Percentiles rank a stretch among this genome's conserved stretches.
Evolutionary conservation across 2,797 vertebrate genomes (phyloP).

Genomic region (Natrix natrix): DNA sequence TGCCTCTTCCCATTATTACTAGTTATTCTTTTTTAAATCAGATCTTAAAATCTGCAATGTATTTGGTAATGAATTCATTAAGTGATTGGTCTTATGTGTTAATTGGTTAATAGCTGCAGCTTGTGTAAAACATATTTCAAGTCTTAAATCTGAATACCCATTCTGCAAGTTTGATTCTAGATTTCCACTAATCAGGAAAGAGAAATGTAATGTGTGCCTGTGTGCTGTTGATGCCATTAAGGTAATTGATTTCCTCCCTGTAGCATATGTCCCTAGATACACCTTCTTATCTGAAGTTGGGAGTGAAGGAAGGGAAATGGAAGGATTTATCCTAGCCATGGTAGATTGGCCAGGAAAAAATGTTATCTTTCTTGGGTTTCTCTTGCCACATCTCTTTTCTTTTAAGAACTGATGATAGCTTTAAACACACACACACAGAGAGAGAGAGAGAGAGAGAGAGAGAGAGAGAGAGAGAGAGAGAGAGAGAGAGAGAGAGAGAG

Average conservation of each 20-base stretch:
- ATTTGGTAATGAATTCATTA: slow-evolving; percentile 7
- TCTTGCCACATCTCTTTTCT: background rate
- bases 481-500: no score
- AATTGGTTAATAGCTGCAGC: background rate
- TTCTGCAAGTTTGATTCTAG: background rate
- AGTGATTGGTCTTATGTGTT: background rate
- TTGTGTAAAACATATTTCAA: slow-evolving; percentile 28
- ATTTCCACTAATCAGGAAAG: slow-evolving; percentile 10
- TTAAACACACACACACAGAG: background rate
- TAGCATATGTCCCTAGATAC: background rate
- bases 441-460: no score
- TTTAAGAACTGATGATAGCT: background rate
- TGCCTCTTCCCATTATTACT: background rate
- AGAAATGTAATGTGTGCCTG: background rate
- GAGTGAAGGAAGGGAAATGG: background rate
- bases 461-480: no score
- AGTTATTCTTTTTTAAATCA: slow-evolving; percentile 4
- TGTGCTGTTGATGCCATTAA: slow-evolving; percentile 5
- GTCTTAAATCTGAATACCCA: background rate
- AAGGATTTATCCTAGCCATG: background rate
- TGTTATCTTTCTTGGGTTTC: background rate
- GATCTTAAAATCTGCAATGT: background rate
- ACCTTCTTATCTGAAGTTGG: background rate
- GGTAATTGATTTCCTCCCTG: slow-evolving; percentile 17
- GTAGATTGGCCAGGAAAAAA: slow-evolving; percentile 7